Evolutionary conservation across 2,797 vertebrate genomes (phyloP).

Genomic region (Pseudocheirus occidentalis): DNA sequence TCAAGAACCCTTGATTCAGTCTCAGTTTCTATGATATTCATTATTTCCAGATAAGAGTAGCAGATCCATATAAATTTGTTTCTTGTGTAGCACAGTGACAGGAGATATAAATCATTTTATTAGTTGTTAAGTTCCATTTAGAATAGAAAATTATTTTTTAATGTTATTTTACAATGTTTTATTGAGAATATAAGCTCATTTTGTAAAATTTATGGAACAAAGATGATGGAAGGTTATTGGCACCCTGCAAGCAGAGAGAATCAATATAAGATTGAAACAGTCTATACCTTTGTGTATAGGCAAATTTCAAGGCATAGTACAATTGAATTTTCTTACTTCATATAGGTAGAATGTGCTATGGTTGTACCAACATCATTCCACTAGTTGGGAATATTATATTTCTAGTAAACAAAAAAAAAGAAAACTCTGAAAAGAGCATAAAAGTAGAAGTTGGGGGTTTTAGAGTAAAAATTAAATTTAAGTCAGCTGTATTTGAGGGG

Average conservation of each 20-base stretch:
- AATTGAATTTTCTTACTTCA: not conserved
- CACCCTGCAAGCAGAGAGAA: not conserved
- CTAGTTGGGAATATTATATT: not conserved
- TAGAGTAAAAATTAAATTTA: not conserved
- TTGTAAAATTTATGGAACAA: not conserved
- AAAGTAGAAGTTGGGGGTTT: not conserved
- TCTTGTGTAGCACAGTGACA: not conserved
- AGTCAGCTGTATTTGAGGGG: not conserved
- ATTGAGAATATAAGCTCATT: not conserved
- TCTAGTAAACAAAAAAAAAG: not conserved
- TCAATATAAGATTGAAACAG: not conserved
- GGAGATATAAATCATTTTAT: not conserved
- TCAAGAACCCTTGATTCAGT: not conserved
- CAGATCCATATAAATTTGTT: not conserved
- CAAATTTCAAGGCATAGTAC: not conserved
- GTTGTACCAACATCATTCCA: not conserved
- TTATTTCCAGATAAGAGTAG: not conserved
- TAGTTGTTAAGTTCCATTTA: not conserved
- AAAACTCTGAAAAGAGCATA: not conserved
- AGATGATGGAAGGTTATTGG: not conserved
- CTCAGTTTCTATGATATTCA: not conserved
- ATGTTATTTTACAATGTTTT: not conserved
- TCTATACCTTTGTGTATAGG: not conserved
- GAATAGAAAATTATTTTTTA: not conserved
- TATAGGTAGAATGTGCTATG: not conserved